A percentile compares a stretch with the other conserved stretches of the same genome.
phyloP scores from a whole-genome alignment of 1,140 invertebrate genomes.

The Manduca sexta region DNA sequence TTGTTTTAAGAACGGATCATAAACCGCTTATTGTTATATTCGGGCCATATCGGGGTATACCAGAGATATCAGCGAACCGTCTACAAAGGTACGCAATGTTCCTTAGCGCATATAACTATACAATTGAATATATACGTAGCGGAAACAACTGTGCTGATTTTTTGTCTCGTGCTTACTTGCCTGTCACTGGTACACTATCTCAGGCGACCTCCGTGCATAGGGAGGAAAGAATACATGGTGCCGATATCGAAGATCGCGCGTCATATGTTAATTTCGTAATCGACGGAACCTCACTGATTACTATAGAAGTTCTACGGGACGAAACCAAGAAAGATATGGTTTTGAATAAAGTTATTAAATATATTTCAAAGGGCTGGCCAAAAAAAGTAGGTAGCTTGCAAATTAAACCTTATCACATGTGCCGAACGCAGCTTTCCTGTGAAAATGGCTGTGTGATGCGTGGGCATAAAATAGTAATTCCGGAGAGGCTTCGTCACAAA shows the following conservation, averaged over 20 bases:
- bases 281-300: not conserved
- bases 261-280: not conserved
- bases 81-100: slow-evolving; percentile 25
- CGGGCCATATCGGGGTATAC: slow-evolving; percentile 18
- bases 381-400: not conserved
- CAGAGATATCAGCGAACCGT: slow-evolving; percentile 19
- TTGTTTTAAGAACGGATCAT: slow-evolving; percentile 19
- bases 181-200: no score
- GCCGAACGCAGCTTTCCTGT: slow-evolving; percentile 8
- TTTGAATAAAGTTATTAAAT: not conserved
- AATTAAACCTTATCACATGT: slow-evolving; percentile 11
- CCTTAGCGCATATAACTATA: slow-evolving; percentile 19
- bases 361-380: slow-evolving; percentile 8
- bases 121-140: slow-evolving; percentile 24
- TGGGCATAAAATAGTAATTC: slow-evolving; percentile 22
- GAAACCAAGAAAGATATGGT: not conserved
- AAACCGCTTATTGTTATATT: slow-evolving; percentile 23
- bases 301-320: not conserved
- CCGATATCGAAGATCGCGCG: not conserved
- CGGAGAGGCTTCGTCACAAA: not conserved
- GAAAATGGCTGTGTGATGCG: slow-evolving; percentile 19
- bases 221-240: no score
- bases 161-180: slow-evolving; percentile 6
- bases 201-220: no score
- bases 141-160: slow-evolving; percentile 19